These are phyloP conservation scores for Albula glossodonta DNA, from an alignment of 2,113 vertebrate species.

Conservation along the genomic window DNA sequence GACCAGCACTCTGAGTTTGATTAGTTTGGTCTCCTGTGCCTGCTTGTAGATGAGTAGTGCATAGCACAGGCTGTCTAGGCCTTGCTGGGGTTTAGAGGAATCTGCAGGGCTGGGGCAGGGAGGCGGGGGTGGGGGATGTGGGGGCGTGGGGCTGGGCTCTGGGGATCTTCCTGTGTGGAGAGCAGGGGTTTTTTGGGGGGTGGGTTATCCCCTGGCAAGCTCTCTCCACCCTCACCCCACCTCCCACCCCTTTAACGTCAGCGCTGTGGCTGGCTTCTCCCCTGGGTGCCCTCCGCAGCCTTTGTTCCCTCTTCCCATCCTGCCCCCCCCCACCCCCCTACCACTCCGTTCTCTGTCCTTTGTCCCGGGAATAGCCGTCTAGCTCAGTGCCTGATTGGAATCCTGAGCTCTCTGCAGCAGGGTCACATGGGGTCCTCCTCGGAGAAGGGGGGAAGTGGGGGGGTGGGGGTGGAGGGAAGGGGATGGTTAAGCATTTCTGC, in stretches of 20 bases:
- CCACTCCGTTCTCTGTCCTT: constrained; percentile 77
- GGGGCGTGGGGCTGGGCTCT: constrained; percentile 57
- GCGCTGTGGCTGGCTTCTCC: constrained; percentile 89
- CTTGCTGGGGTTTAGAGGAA: constrained; percentile 6
- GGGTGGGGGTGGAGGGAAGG: constrained; percentile 33
- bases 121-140: constrained; percentile 36
- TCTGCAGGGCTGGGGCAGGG: neutral
- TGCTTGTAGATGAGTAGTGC: neutral
- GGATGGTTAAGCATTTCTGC: constrained; percentile 71
- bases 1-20: neutral
- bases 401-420: constrained; percentile 65
- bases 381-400: constrained; percentile 77
- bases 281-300: constrained; percentile 82
- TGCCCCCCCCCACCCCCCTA: constrained; percentile 80
- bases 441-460: constrained; percentile 14
- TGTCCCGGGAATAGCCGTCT: constrained; percentile 78
- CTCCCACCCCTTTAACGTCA: constrained; percentile 90
- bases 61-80: neutral
- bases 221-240: constrained; percentile 84
- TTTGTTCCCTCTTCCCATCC: constrained; percentile 67
- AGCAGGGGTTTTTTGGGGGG: constrained; percentile 45
- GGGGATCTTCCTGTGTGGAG: constrained; percentile 62
- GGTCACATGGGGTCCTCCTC: constrained; percentile 56
- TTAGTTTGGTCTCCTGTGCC: neutral
- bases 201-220: constrained; percentile 79